These are phyloP conservation scores for Parotia lawesii DNA, from an alignment of 2,113 vertebrate species.

Conservation along the genomic window DNA sequence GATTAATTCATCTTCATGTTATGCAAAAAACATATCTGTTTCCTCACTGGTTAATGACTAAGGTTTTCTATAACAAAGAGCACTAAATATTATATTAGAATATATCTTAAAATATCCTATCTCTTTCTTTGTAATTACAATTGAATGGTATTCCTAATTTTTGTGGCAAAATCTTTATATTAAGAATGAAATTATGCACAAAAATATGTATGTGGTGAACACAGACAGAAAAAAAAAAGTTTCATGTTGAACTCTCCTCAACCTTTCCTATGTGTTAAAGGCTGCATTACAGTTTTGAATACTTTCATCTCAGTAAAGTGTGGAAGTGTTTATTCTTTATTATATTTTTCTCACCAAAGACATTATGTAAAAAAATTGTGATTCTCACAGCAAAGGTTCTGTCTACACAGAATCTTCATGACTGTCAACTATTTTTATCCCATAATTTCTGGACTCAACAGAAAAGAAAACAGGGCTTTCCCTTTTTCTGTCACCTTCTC, in stretches of 20 bases:
- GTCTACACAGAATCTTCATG: background rate
- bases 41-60: background rate
- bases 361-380: background rate
- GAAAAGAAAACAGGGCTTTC: background rate
- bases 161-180: background rate
- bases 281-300: background rate
- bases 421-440: background rate
- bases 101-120: background rate
- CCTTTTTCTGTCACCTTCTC: background rate
- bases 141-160: background rate
- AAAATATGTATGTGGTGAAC: background rate
- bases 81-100: background rate
- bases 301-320: background rate
- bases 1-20: background rate
- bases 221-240: rapidly evolving
- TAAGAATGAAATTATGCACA: background rate
- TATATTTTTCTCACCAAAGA: background rate
- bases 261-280: background rate
- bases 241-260: background rate
- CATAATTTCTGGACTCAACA: background rate
- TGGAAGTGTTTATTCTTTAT: background rate
- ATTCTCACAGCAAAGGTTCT: background rate
- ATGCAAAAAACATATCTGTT: background rate
- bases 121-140: background rate
- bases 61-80: background rate